These are phyloP conservation scores for Sarcophaga caerulescens DNA, from an alignment of 2,888 invertebrate species.

Conservation along the genomic window DNA sequence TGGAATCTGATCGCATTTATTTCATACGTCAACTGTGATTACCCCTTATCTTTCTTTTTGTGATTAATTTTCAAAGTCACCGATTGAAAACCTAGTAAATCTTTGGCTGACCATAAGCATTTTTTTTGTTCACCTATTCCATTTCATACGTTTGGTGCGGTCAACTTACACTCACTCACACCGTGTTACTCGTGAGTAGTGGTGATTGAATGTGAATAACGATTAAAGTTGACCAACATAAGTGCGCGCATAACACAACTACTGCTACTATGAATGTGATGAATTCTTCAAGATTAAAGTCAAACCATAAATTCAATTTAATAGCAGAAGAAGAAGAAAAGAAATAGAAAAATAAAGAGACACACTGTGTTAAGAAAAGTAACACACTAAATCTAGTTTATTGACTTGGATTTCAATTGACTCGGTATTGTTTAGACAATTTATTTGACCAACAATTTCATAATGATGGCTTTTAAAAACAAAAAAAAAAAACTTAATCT, in stretches of 20 bases:
- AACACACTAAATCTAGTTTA: conserved; percentile 43
- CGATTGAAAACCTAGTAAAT: conserved; percentile 26
- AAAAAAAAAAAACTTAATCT: background rate
- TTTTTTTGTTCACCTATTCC: background rate
- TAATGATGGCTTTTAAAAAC: background rate
- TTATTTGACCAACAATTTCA: background rate
- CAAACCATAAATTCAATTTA: background rate
- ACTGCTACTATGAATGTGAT: background rate
- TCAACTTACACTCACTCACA: background rate
- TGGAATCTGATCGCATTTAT: too few species aligned
- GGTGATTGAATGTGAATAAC: background rate
- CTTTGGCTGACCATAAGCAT: background rate
- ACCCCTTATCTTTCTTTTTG: background rate
- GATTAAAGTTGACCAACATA: conserved; percentile 38
- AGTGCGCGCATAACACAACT: conserved; percentile 5
- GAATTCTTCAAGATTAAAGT: background rate
- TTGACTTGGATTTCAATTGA: conserved; percentile 12
- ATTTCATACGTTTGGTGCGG: background rate
- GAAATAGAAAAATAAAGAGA: conserved; percentile 17
- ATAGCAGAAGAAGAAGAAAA: background rate
- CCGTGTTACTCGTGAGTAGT: too few species aligned
- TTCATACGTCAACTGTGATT: background rate
- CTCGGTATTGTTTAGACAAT: background rate
- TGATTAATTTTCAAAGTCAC: conserved; percentile 28
- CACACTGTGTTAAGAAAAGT: background rate